Evolutionary conservation across 2,797 vertebrate species (phyloP), one percentile per base, ranked within the genome.

Genomic region (Borostomias antarcticus): DNA sequence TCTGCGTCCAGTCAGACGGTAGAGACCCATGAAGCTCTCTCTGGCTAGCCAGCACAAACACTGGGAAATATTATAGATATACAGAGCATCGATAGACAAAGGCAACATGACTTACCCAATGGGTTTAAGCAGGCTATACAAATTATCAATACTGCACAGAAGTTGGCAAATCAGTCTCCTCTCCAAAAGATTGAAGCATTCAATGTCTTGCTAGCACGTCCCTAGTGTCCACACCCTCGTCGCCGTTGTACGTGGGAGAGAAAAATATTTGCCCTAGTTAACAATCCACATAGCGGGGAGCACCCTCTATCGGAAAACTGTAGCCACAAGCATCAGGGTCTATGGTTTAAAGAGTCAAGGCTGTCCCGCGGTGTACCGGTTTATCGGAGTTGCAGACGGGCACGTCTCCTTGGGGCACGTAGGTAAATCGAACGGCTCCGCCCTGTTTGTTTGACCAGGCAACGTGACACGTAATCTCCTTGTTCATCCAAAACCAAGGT

Each of bases 141-240:
- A 53, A 10, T 35, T 25, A 48, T 62, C 30, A 2, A 25, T 13
- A 45, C 4, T 61, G n/a, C 32, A 35, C 21, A 66, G 37, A 50
- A 81, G 64, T 76, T 80, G 43, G 66, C 56, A 43, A 62, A 17
- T 67, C 11, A 56, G 0, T n/a, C 45, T 68, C 29, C 48, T 52
- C 62, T 81, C 17, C 50, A 4, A 35, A 23, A 58, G 62, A 77
- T 21, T 76, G 67, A 65, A 66, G 33, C 33, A 19, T 43, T 50
- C 25, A 80, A 62, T 17, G 60, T 54, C 0, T 69, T 26, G 63
- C 66, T 50, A n/a, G n/a, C n/a, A 59, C 54, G 68, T 68, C 64
- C 51, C 54, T 56, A 43, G 66, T 58, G 85, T 89, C 90, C 90
- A 90, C 91, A 89, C 89, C 91, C 89, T 91, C 86, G 17, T 19